Base-by-base conservation (phyloP, 2,888 invertebrate genomes). In the Brachypalpus laphriformis region DNA sequence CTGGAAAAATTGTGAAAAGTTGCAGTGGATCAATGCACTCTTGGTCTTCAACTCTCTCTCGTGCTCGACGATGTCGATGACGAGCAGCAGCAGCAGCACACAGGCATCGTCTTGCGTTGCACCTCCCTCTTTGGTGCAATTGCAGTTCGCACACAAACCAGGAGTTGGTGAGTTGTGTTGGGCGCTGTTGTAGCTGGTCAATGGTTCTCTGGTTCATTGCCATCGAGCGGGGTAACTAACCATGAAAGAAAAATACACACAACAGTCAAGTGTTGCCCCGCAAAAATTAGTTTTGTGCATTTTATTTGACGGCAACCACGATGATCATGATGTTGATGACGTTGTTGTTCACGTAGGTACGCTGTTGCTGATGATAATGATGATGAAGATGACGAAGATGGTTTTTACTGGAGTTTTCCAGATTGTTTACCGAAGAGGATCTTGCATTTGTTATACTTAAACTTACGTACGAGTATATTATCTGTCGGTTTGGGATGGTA, bases 141-240 rank as follows among this genome's bases (percentile, higher is more conserved):
- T 61, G n/a, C 45, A 1, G n/a, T 14, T 34, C 7, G 71, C 47
- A 63, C 7, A 76, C 47, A 63, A 75, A 75, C 70, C 82, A 75
- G 80, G 63, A 78, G 51, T 72, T 54, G 63, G 56, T 68, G 57
- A 59, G 80, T 66, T 78, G n/a, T n/a, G 76, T 86, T 72, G 71
- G 28, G 37, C 68, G 37, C 61, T 75, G 71, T 49, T 78, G 87
- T 87, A 89, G 87, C 89, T 89, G 91, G 91, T 91, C 91, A 91
- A 90, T 91, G 91, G 91, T 91, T 91, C 91, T 91, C 91, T 91
- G 91, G 91, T 91, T 91, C 91, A 91, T 91, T 91, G 91, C 91
- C 91, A 92, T 91, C 90, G 89, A 89, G 88, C 90, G 91, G 90
- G 91, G 91, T 91, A 91, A 91, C 91, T 90, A 91, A 91, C 91